phyloP scores from a whole-genome alignment of 2,888 invertebrate genomes.

The Calameuta pallipes region DNA sequence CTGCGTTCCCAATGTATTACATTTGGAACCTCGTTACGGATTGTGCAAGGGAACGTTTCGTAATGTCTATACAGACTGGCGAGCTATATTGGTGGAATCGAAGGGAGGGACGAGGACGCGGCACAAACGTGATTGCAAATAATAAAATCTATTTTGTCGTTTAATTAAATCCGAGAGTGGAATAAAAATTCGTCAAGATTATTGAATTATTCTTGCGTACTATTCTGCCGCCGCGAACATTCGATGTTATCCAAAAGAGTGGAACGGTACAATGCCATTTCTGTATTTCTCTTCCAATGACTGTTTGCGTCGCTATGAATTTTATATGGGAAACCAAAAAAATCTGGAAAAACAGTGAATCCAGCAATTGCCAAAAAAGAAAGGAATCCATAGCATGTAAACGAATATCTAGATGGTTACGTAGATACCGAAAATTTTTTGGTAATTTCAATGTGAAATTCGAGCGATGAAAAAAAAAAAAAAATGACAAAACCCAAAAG shows the following conservation, averaged over 20 bases:
- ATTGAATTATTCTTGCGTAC: conserved; percentile 52
- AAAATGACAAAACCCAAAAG: conserved; percentile 37
- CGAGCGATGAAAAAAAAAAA: background rate
- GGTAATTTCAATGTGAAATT: background rate
- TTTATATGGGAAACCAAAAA: background rate
- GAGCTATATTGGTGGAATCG: background rate
- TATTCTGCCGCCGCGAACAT: background rate
- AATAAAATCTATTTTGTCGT: conserved; percentile 60
- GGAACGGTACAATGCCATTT: background rate
- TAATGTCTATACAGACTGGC: background rate
- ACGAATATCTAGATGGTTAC: background rate
- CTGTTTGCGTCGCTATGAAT: background rate
- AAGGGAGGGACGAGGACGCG: background rate
- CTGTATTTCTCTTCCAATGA: background rate
- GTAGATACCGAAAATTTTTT: background rate
- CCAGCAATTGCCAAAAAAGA: background rate
- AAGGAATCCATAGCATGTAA: background rate
- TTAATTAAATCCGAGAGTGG: conserved; percentile 55
- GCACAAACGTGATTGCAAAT: conserved; percentile 52
- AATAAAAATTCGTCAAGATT: conserved; percentile 56
- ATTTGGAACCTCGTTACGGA: conserved; percentile 5
- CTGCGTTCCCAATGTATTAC: background rate
- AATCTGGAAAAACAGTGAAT: background rate
- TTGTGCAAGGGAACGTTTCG: background rate
- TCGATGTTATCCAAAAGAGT: background rate